phyloP scores from a whole-genome alignment of 2,797 vertebrate genomes.

The Centroberyx gerrardi region DNA sequence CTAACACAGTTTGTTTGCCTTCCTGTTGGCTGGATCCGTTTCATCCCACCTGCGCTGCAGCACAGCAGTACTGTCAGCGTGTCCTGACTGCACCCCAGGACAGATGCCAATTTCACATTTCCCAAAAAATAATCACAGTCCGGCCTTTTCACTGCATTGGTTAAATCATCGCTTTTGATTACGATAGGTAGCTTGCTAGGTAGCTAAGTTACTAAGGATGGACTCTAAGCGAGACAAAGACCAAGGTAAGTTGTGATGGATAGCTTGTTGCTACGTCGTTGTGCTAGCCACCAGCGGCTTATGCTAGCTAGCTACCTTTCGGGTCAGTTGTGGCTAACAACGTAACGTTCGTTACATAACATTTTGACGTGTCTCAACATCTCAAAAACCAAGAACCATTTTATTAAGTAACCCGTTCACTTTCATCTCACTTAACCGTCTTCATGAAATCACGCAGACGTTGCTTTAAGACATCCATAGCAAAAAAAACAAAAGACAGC shows the following conservation, averaged over 20 bases:
- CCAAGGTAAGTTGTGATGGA: conserved; percentile 81
- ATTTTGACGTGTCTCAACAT: conserved; percentile 28
- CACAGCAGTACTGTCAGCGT: conserved; percentile 42
- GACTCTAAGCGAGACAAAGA: conserved; percentile 86
- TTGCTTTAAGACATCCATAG: conserved; percentile 4
- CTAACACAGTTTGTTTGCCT: neutral
- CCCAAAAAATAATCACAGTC: conserved; percentile 16
- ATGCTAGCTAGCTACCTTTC: conserved; percentile 4
- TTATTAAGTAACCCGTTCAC: conserved; percentile 39
- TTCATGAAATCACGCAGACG: conserved; percentile 22
- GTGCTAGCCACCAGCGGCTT: conserved; percentile 54
- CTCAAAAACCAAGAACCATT: neutral
- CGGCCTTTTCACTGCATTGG: conserved; percentile 7
- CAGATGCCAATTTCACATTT: conserved; percentile 60
- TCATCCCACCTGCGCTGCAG: conserved; percentile 65
- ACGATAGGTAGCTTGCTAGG: conserved; percentile 14
- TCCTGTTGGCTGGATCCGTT: conserved; percentile 24
- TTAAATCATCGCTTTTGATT: conserved; percentile 6
- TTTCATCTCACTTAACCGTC: conserved; percentile 43
- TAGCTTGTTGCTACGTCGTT: conserved; percentile 75
- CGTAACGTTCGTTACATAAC: conserved; percentile 11
- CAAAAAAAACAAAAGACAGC: conserved; percentile 31
- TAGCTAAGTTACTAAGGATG: conserved; percentile 73
- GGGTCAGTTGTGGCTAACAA: neutral
- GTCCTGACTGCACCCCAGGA: conserved; percentile 60